Evolutionary conservation across 2,888 invertebrate species (phyloP), one percentile per base, ranked within the genome.

Genomic region (Biston betularia): DNA sequence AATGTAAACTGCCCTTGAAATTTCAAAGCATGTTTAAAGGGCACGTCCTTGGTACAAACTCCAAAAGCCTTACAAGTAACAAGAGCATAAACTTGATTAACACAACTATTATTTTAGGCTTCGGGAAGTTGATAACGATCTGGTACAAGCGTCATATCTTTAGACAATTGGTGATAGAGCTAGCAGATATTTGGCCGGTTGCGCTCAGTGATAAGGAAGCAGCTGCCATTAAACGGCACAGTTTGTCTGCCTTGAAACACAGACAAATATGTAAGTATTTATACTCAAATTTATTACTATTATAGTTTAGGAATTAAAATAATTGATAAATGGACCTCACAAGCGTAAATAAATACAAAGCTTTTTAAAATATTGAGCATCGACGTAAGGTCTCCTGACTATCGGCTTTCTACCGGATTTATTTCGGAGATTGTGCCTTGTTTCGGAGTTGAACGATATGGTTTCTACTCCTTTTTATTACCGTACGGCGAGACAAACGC

Each of bases 141-240:
- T 88, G 88, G 87, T 87, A 83, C 71, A 88, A 89, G 72, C 76
- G 81, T 55, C 74, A 80, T 35, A 82, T 83, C 45, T 90, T 90
- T 65, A 79, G 84, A 49, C 80, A 81, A 58, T 79, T 90, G 33
- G 73, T 90, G 24, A 76, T 68, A 2, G 86, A 90, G 53, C 73
- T 90, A 40, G 83, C 81, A 6, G 83, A 88, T 24, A 83, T 91
- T 65, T 91, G 90, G 89, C 89, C 89, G 7, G 81, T 82, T 7
- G 69, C 77, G 0, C 74, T 76, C 12, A 70, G 75, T 24, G 83
- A 86, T 67, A 75, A 77, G 14, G 82, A 86, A 64, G 85, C 81
- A 5, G 71, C 67, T 6, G 79, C 76, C 7, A 85, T 90, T 49
- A 91, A 89, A 71, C 70, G 67, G n/a, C 73, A 75, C 58, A 88